Evolutionary conservation across 2,888 invertebrate genomes (phyloP).

Genomic region (Teleiodes luculella): DNA sequence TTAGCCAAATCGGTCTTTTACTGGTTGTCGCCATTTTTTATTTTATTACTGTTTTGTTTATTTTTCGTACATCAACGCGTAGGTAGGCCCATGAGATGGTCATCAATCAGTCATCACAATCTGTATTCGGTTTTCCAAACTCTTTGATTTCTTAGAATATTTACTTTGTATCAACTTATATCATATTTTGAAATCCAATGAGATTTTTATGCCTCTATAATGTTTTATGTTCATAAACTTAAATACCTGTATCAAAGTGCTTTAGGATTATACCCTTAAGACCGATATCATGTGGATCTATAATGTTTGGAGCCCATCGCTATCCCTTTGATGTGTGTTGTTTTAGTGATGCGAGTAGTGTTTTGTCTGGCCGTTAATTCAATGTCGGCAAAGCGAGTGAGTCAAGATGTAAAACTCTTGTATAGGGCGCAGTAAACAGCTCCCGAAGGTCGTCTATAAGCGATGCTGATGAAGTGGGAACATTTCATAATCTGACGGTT

Average conservation of each 20-base stretch:
- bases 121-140: no score
- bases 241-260: slow-evolving; percentile 3
- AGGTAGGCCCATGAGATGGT: no score
- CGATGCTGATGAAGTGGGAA: slow-evolving; percentile 4
- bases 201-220: neutral
- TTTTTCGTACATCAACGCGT: neutral
- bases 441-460: slow-evolving; percentile 8
- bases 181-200: neutral
- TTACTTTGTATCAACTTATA: no score
- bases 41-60: neutral
- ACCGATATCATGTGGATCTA: neutral
- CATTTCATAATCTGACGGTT: slow-evolving; percentile 5
- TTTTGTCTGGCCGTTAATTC: slow-evolving; percentile 17
- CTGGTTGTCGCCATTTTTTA: neutral
- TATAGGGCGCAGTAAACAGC: slow-evolving; percentile 7
- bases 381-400: slow-evolving; percentile 22
- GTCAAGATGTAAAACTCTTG: neutral
- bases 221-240: neutral
- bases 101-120: no score
- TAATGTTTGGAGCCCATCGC: neutral
- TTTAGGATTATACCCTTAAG: neutral
- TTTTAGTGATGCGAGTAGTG: slow-evolving; percentile 16
- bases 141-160: no score
- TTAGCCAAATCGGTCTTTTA: slow-evolving; percentile 7
- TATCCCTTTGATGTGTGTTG: slow-evolving; percentile 28